phyloP scores from a whole-genome alignment of 2,888 invertebrate species.

The Eurois occulta region DNA sequence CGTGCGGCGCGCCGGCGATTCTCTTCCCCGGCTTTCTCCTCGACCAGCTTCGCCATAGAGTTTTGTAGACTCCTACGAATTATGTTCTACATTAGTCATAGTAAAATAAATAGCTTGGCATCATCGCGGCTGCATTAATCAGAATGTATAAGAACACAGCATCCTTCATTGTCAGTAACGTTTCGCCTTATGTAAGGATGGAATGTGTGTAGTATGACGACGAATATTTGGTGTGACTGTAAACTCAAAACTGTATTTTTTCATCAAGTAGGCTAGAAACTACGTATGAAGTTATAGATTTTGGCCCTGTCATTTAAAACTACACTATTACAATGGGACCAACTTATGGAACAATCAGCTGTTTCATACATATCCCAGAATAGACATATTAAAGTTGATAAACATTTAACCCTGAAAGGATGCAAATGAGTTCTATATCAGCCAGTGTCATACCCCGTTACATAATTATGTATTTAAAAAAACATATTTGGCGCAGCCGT shows the following conservation, averaged over 20 bases:
- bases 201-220: constrained; percentile 17
- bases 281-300: not conserved
- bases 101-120: constrained; percentile 65
- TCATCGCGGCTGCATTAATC: constrained; percentile 56
- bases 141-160: constrained; percentile 48
- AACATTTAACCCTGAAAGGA: not conserved
- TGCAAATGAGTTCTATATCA: not conserved
- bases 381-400: not conserved
- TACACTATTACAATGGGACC: not conserved
- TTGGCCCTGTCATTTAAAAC: not conserved
- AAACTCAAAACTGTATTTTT: constrained; percentile 15
- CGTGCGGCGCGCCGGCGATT: constrained; percentile 92
- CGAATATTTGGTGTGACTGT: constrained; percentile 19
- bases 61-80: constrained; percentile 90
- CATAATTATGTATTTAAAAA: not conserved
- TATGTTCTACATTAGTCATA: constrained; percentile 57
- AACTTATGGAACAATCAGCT: not conserved
- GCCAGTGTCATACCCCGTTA: not conserved
- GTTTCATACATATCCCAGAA: not conserved
- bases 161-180: constrained; percentile 50
- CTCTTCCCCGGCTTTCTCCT: constrained; percentile 88
- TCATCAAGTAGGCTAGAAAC: not conserved
- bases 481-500: not conserved
- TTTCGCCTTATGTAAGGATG: constrained; percentile 44
- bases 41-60: constrained; percentile 91